Conservation (phyloP, 2,888 invertebrate genomes). For the Drosophila crucigera region DNA sequence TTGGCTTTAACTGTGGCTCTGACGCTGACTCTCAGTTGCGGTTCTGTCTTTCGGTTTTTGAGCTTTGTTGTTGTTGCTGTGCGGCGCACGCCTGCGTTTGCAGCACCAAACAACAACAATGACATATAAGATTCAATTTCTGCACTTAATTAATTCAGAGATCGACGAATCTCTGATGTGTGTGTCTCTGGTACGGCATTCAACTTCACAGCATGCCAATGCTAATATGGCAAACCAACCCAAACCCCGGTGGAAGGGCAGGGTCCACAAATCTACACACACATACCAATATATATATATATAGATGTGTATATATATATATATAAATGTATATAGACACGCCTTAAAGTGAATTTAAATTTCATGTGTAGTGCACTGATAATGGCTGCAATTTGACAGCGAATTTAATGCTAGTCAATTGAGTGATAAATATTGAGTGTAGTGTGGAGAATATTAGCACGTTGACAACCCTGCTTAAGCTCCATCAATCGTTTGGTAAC, state of each 20-base stretch:
- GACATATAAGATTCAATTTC: conserved; percentile 58
- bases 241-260: conserved; percentile 40
- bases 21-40: background rate
- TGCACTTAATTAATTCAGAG: conserved; percentile 60
- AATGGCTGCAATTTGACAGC: conserved; percentile 60
- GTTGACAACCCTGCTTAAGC: conserved; percentile 40
- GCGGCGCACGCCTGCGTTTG: conserved; percentile 47
- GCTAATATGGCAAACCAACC: conserved; percentile 21
- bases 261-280: conserved; percentile 16
- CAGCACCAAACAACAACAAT: conserved; percentile 29
- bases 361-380: conserved; percentile 23
- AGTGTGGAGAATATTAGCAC: conserved; percentile 51
- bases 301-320: background rate
- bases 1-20: conserved; percentile 20
- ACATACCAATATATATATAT: background rate
- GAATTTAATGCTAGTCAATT: conserved; percentile 44
- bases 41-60: conserved; percentile 10
- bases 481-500: conserved; percentile 29
- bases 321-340: background rate
- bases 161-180: conserved; percentile 36
- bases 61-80: conserved; percentile 2
- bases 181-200: conserved; percentile 36
- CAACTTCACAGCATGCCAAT: conserved; percentile 63
- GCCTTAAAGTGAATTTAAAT: conserved; percentile 33
- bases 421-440: conserved; percentile 33